Base-by-base conservation (phyloP, 2,797 vertebrate species). In the Muscicapa comitata region DNA sequence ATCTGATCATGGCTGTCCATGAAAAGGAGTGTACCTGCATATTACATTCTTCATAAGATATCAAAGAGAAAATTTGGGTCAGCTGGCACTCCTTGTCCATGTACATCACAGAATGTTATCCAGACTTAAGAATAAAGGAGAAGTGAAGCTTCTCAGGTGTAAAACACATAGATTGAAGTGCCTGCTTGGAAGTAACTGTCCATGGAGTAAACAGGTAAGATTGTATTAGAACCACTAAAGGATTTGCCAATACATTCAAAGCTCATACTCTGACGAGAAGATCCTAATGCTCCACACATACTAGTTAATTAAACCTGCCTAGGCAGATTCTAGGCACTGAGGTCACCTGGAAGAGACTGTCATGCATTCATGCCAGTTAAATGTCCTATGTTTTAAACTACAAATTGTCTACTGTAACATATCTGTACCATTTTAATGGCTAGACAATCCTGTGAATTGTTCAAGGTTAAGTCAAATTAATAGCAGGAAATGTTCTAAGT, bases 51-150 rank as follows among this genome's bases (percentile, higher is more conserved):
- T 78, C 12, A 26, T 62, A 58, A 68, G 3, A 35, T 17, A 15
- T 33, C 31, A 58, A 58, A 76, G 16, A 67, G 72, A 48, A 48
- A 29, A 2, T 50, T 17, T 67, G 48, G 5, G 8, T 78, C 38
- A 72, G 4, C 11, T 54, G 19, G 4, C n/a, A 10, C 61, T 48
- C 45, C n/a, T 72, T 83, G 68, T 37, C 24, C 25, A 40, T 1
- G 6, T 17, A 21, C 1, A 3, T 25, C 0, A 0, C 40, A 35
- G 23, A 57, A 43, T 84, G 11, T 47, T 77, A 16, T 17, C 19
- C 17, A 90, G 35, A 78, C 11, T 48, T 59, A 17, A 25, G 14
- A 37, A 45, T 11, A 28, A 57, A 66, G 31, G 9, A 53, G 6
- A 23, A 66, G 5, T 65, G 72, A 59, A 71, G 4, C 2, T 66